Percentiles rank a stretch among this genome's conserved stretches.
Conservation (phyloP, 2,113 vertebrate species). For the Hystrix brachyura region DNA sequence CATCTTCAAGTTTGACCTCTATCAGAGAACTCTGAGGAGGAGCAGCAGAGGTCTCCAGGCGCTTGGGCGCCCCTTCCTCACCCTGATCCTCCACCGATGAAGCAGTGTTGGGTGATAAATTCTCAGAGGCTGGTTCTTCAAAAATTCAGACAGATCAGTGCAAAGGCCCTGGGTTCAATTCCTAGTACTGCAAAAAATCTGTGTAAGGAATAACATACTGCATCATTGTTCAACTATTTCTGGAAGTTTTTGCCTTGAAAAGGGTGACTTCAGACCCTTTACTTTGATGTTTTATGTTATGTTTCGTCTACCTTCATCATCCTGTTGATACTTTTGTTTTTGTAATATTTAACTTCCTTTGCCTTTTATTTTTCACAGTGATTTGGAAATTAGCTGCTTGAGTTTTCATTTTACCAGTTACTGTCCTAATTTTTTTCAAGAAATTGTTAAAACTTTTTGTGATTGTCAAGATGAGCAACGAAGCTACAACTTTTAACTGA, state of each 20-base stretch:
- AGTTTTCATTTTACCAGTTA: neutral
- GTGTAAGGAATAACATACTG: neutral
- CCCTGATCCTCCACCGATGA: slow-evolving; percentile 86
- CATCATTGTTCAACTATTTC: neutral
- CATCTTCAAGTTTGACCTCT: slow-evolving; percentile 89
- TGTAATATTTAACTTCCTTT: neutral
- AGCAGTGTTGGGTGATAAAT: slow-evolving; percentile 76
- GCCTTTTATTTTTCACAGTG: neutral
- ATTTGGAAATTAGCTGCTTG: neutral
- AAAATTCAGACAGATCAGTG: slow-evolving; percentile 59
- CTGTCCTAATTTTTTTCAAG: neutral
- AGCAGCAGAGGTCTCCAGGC: slow-evolving; percentile 81
- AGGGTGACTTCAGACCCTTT: neutral
- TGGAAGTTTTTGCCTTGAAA: neutral
- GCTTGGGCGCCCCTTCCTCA: slow-evolving; percentile 84
- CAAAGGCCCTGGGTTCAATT: neutral
- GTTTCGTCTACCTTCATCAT: neutral
- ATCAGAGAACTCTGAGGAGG: slow-evolving; percentile 87
- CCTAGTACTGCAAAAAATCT: neutral
- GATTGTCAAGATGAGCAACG: neutral
- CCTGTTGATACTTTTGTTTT: neutral
- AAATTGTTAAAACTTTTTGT: neutral
- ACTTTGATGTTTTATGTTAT: slow-evolving; percentile 1
- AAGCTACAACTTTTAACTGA: neutral
- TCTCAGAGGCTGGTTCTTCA: slow-evolving; percentile 86